Evolutionary conservation across 2,113 vertebrate species (phyloP).

Genomic region (Albula goreensis): DNA sequence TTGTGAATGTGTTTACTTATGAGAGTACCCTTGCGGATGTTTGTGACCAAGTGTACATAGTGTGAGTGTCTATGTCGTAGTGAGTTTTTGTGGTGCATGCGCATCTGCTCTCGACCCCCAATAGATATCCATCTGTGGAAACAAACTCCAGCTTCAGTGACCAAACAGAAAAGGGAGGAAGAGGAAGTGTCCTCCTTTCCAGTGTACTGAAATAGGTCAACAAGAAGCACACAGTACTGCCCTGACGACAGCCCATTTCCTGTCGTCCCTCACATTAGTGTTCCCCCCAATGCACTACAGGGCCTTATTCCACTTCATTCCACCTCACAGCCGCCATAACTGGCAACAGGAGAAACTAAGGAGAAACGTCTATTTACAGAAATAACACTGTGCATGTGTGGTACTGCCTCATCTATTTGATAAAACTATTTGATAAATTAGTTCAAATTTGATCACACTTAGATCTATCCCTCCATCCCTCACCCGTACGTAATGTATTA

Average conservation of each 20-base stretch:
- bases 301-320: not conserved
- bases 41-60: not conserved
- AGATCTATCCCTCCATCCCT: not conserved
- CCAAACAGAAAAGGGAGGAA: constrained; percentile 34
- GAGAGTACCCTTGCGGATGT: constrained; percentile 27
- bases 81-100: not conserved
- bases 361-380: not conserved
- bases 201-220: constrained; percentile 48
- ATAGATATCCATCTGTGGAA: not conserved
- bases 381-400: not conserved
- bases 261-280: not conserved
- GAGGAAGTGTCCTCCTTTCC: constrained; percentile 45
- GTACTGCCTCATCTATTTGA: not conserved
- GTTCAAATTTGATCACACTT: not conserved
- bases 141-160: constrained; percentile 35
- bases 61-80: constrained; percentile 20
- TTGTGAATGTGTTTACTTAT: constrained; percentile 29
- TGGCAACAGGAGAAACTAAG: not conserved
- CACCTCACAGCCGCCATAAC: not conserved
- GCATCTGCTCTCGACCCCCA: not conserved
- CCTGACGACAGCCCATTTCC: not conserved
- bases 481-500: not conserved
- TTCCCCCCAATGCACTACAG: not conserved
- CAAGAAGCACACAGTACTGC: constrained; percentile 34
- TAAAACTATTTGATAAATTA: not conserved